Percentiles rank a stretch among this genome's conserved stretches.
These are phyloP conservation scores for Aromia moschata DNA, from an alignment of 2,888 invertebrate species.

Conservation along the genomic window DNA sequence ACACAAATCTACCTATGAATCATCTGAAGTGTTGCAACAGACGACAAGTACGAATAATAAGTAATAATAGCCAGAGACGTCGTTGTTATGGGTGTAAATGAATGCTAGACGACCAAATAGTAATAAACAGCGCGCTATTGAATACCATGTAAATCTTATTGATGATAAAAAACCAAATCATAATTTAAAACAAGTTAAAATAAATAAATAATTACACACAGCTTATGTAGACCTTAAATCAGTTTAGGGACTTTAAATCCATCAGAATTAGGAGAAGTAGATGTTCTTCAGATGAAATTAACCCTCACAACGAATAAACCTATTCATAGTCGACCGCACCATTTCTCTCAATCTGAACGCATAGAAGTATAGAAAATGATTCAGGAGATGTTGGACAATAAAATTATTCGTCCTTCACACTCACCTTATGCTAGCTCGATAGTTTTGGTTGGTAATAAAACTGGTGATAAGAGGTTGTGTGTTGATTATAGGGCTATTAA, in stretches of 20 bases:
- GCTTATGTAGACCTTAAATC: not conserved
- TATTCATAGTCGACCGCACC: constrained; percentile 37
- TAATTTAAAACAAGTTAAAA: not conserved
- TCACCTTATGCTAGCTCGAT: not conserved
- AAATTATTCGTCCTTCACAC: not conserved
- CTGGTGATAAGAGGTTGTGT: not conserved
- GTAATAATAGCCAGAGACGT: not conserved
- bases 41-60: not conserved
- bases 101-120: not conserved
- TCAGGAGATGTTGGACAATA: not conserved
- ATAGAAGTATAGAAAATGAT: constrained; percentile 38
- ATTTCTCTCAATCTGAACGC: constrained; percentile 39
- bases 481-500: constrained; percentile 4
- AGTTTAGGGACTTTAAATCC: constrained; percentile 6
- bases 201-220: not conserved
- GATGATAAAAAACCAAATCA: not conserved
- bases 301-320: constrained; percentile 19
- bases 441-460: not conserved
- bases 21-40: not conserved
- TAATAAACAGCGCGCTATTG: not conserved
- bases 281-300: constrained; percentile 36
- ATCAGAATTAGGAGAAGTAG: constrained; percentile 29
- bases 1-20: not conserved
- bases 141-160: not conserved
- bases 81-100: not conserved